These are phyloP conservation scores for Belgica antarctica DNA, from an alignment of 2,888 invertebrate species.

Conservation along the genomic window DNA sequence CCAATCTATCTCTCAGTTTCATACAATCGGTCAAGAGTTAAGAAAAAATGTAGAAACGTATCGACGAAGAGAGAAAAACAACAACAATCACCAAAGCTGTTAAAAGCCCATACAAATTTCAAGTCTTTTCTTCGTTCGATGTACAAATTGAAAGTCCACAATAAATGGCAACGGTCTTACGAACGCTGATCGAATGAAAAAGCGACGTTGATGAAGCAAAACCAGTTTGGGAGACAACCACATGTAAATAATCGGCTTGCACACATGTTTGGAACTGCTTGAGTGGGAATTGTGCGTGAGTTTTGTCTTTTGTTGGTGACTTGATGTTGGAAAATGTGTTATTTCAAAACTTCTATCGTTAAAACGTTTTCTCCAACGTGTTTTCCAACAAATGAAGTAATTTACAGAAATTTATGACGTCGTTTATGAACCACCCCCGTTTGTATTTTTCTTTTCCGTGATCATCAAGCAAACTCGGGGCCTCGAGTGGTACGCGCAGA, in stretches of 20 bases:
- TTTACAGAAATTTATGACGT: no score
- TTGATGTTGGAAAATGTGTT: no score
- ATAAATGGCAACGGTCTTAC: constrained; percentile 6
- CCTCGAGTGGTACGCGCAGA: background rate
- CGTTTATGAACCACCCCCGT: no score
- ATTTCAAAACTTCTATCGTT: no score
- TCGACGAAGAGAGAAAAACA: background rate
- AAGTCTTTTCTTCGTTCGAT: background rate
- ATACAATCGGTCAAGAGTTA: background rate
- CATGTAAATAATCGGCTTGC: background rate
- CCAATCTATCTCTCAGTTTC: constrained; percentile 5
- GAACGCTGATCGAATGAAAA: background rate
- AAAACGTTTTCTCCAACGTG: no score
- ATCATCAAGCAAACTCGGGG: background rate
- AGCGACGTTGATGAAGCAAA: background rate
- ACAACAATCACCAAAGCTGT: background rate
- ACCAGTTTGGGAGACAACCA: constrained; percentile 8
- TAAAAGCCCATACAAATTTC: constrained; percentile 12
- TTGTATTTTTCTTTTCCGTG: no score
- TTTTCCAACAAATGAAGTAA: background rate
- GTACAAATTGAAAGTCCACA: constrained; percentile 20
- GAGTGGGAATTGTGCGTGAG: no score
- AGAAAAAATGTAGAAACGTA: constrained; percentile 20
- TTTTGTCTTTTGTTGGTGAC: no score
- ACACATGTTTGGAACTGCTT: background rate